A percentile compares a stretch with the other conserved stretches of the same genome.
Evolutionary conservation across 1,140 invertebrate species (phyloP).

Genomic region (Drosophila subobscura): DNA sequence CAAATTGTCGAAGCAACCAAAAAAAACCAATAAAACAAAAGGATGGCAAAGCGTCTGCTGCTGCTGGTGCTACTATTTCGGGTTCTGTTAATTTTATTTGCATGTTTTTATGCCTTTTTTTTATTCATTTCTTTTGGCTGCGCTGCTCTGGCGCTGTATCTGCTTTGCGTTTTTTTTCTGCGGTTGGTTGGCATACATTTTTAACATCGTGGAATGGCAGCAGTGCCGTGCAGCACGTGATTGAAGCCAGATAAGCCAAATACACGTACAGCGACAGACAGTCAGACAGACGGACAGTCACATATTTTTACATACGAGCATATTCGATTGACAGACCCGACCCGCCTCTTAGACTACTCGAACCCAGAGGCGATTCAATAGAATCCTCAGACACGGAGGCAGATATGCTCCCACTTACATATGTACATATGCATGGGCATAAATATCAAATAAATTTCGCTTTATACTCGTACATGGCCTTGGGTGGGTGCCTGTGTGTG

Average conservation of each 20-base stretch:
- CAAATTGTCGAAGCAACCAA: conserved; percentile 27
- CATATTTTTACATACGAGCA: not conserved
- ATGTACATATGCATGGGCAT: conserved; percentile 14
- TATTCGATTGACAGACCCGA: conserved; percentile 6
- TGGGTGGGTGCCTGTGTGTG: not conserved
- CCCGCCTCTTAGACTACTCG: conserved; percentile 24
- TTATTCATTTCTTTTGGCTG: conserved; percentile 68
- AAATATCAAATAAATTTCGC: conserved; percentile 59
- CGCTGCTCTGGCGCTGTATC: not conserved
- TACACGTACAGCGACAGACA: conserved; percentile 7
- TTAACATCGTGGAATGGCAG: conserved; percentile 68
- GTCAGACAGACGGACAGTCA: not conserved
- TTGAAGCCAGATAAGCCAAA: conserved; percentile 39
- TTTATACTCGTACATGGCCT: conserved; percentile 6
- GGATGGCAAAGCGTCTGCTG: conserved; percentile 7
- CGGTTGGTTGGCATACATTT: conserved; percentile 61
- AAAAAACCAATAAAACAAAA: conserved; percentile 20
- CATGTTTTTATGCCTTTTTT: conserved; percentile 68
- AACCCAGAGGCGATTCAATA: conserved; percentile 38
- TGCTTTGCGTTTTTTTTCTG: conserved; percentile 8
- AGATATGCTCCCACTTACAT: conserved; percentile 19
- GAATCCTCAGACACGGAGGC: conserved; percentile 19
- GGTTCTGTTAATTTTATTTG: conserved; percentile 77
- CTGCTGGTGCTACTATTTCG: conserved; percentile 27
- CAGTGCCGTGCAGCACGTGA: conserved; percentile 65